Evolutionary conservation across 2,888 invertebrate species (phyloP).

Genomic region (Epistrophe grossulariae): DNA sequence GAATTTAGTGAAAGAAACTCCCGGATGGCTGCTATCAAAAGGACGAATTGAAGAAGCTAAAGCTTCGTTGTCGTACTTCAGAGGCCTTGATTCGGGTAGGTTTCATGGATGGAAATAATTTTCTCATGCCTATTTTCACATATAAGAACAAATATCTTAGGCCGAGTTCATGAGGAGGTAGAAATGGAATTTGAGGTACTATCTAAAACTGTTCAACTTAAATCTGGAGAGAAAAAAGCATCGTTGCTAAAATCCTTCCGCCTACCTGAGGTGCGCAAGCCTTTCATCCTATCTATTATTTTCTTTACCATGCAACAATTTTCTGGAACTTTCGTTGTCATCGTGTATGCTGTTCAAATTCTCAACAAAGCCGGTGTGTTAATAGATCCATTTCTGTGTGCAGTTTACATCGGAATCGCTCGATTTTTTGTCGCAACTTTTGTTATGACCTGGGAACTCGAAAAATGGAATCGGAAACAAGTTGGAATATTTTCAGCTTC

Average conservation of each 20-base stretch:
- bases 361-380: constrained; percentile 86
- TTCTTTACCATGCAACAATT: constrained; percentile 89
- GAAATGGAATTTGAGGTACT: constrained; percentile 79
- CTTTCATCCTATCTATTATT: constrained; percentile 85
- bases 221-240: constrained; percentile 78
- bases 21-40: constrained; percentile 88
- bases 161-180: constrained; percentile 79
- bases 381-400: constrained; percentile 88
- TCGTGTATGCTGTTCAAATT: constrained; percentile 89
- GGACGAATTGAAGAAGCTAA: constrained; percentile 86
- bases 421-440: constrained; percentile 86
- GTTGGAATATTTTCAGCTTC: constrained; percentile 87
- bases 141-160: constrained; percentile 64
- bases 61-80: constrained; percentile 86
- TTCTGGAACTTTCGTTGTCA: constrained; percentile 89
- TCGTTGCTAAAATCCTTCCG: constrained; percentile 79
- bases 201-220: constrained; percentile 79
- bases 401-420: constrained; percentile 87
- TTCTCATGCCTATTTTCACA: not conserved
- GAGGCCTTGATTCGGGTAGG: constrained; percentile 84
- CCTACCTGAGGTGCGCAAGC: constrained; percentile 83
- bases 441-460: constrained; percentile 87
- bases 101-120: not conserved
- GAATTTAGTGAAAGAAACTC: constrained; percentile 87
- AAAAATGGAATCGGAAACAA: constrained; percentile 87